These are phyloP conservation scores for Sebastes goodei DNA, from an alignment of 2,797 vertebrate genomes.

Conservation along the genomic window DNA sequence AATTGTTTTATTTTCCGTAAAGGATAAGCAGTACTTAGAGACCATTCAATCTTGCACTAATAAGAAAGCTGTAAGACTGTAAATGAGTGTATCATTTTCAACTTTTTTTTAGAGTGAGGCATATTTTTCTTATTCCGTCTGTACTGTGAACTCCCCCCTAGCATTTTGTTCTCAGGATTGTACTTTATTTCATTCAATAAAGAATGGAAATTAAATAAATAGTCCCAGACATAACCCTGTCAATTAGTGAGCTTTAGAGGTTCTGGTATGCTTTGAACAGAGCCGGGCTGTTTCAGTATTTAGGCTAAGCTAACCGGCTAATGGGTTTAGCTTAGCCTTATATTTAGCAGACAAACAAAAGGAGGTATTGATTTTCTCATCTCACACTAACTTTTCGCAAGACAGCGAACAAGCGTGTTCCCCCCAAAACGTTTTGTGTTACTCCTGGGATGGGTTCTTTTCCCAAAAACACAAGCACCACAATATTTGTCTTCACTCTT, in stretches of 20 bases:
- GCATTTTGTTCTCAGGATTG: neutral
- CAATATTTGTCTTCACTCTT: conserved; percentile 55
- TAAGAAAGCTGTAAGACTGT: neutral
- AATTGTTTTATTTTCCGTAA: neutral
- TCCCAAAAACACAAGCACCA: conserved; percentile 17
- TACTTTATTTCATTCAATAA: neutral
- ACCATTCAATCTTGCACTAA: neutral
- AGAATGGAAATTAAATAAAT: too few relatives aligned
- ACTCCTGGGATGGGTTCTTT: neutral
- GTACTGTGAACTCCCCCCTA: neutral
- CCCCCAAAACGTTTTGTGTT: neutral
- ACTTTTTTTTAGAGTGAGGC: too few relatives aligned
- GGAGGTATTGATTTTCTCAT: neutral
- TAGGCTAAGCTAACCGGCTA: neutral
- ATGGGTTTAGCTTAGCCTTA: neutral
- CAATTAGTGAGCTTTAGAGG: neutral
- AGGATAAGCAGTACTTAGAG: neutral
- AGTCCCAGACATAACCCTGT: neutral
- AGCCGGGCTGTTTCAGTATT: neutral
- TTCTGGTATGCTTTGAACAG: neutral
- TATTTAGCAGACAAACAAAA: neutral
- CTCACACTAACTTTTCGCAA: neutral
- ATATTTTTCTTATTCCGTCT: neutral
- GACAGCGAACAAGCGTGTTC: neutral
- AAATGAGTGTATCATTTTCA: too few relatives aligned